A percentile compares a stretch with the other conserved stretches of the same genome.
Conservation (phyloP, 2,888 invertebrate species). For the Lamellibrachia satsuma region DNA sequence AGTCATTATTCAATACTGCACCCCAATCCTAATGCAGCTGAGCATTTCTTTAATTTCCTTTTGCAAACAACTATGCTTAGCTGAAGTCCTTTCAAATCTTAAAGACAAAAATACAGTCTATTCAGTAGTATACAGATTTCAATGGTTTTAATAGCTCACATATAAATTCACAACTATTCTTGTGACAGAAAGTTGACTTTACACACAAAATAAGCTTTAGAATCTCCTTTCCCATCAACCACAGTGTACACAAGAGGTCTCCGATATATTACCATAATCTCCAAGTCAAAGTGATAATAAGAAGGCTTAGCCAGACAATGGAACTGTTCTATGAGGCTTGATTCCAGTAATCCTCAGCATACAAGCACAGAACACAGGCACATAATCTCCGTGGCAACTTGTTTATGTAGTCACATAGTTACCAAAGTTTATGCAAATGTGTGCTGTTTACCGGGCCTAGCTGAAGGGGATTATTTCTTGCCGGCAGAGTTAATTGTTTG, state of each 20-base stretch:
- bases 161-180: not conserved
- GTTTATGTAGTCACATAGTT: not conserved
- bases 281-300: not conserved
- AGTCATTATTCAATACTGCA: not conserved
- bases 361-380: not conserved
- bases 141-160: not conserved
- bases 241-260: not conserved
- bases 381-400: not conserved
- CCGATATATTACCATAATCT: not conserved
- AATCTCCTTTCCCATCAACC: not conserved
- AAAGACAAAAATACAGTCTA: not conserved
- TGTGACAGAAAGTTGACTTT: not conserved
- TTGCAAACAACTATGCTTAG: not conserved
- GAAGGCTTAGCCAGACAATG: not conserved
- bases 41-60: not conserved
- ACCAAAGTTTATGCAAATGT: not conserved
- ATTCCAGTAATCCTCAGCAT: not conserved
- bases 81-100: not conserved
- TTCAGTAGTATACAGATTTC: not conserved
- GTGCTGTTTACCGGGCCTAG: not conserved
- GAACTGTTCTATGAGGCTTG: not conserved
- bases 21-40: not conserved
- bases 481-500: not conserved
- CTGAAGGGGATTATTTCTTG: not conserved
- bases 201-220: not conserved